A percentile compares a stretch with the other conserved stretches of the same genome.
Evolutionary conservation across 2,888 invertebrate species (phyloP).

Genomic region (Agriopis marginaria): DNA sequence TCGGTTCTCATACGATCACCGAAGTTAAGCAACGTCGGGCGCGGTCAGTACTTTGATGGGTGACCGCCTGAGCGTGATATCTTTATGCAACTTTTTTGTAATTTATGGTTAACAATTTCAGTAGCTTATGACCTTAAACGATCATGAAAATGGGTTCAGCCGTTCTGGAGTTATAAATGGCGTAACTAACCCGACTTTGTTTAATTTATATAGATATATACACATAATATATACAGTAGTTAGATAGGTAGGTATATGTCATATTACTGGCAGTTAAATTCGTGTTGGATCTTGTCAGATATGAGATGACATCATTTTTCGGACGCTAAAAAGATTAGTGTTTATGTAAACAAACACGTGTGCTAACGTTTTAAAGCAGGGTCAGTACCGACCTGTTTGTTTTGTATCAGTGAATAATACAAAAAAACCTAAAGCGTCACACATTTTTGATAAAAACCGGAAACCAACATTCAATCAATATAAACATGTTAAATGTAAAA

Average conservation of each 20-base stretch:
- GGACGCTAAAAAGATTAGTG: conserved; percentile 75
- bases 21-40: too few relatives aligned
- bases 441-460: conserved; percentile 44
- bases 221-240: too few relatives aligned
- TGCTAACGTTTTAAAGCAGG: conserved; percentile 60
- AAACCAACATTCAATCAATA: conserved; percentile 43
- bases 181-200: too few relatives aligned
- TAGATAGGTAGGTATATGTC: conserved; percentile 8
- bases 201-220: too few relatives aligned
- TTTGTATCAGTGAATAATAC: conserved; percentile 44
- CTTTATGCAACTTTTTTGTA: too few relatives aligned
- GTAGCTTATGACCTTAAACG: too few relatives aligned
- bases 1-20: too few relatives aligned
- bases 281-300: conserved; percentile 39
- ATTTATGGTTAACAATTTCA: too few relatives aligned
- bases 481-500: conserved; percentile 7
- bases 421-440: conserved; percentile 11
- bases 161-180: too few relatives aligned
- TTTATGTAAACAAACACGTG: conserved; percentile 74
- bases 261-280: conserved; percentile 31
- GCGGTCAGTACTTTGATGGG: too few relatives aligned
- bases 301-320: conserved; percentile 71
- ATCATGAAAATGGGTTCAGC: too few relatives aligned
- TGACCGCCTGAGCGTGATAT: too few relatives aligned
- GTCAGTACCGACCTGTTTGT: conserved; percentile 45